Evolutionary conservation across 2,888 invertebrate genomes (phyloP).

Genomic region (Drosophila austrosaltans): DNA sequence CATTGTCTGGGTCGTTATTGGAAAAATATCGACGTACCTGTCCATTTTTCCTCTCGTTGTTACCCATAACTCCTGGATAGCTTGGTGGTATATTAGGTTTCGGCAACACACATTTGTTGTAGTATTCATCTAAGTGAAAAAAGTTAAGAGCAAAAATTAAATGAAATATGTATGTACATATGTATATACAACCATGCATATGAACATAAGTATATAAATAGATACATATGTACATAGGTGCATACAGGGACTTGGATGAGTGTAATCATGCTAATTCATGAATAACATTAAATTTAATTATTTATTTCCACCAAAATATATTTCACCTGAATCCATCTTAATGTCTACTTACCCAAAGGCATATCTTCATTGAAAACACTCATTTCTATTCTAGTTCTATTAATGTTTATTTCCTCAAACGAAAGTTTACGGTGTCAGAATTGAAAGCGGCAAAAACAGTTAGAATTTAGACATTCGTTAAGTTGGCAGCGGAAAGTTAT

Average conservation of each 20-base stretch:
- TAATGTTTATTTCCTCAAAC: neutral
- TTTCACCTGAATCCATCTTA: no score
- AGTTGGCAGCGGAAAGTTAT: neutral
- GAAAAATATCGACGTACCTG: conserved; percentile 49
- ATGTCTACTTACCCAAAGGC: conserved; percentile 21
- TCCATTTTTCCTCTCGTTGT: conserved; percentile 18
- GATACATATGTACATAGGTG: neutral
- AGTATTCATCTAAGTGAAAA: conserved; percentile 49
- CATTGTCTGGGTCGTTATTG: conserved; percentile 33
- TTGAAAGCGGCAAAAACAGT: conserved; percentile 37
- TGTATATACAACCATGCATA: neutral
- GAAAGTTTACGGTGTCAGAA: neutral
- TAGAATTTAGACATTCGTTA: conserved; percentile 21
- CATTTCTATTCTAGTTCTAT: conserved; percentile 6
- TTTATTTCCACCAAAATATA: neutral
- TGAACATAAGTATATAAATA: neutral
- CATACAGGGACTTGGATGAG: neutral
- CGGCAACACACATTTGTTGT: conserved; percentile 33
- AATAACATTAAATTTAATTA: no score
- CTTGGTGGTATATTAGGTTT: conserved; percentile 45
- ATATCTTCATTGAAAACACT: conserved; percentile 22
- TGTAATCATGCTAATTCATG: no score
- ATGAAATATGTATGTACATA: neutral
- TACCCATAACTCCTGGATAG: conserved; percentile 18
- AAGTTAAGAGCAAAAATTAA: neutral